A percentile compares a stretch with the other conserved stretches of the same genome.
Evolutionary conservation across 2,888 invertebrate genomes (phyloP).

Genomic region (Zhuqinia jingwanae): DNA sequence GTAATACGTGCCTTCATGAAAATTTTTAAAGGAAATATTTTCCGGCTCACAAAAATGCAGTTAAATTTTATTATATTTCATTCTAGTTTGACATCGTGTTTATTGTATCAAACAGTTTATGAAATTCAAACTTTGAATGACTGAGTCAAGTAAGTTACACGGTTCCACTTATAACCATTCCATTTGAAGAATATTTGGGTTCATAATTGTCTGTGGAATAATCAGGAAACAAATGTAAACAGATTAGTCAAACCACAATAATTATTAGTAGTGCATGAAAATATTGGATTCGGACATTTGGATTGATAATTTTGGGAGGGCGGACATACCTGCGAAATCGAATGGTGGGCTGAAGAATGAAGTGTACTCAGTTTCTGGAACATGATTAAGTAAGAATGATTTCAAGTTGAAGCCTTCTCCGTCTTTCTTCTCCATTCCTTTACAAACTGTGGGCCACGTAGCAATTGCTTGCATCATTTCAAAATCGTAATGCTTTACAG

Average conservation of each 20-base stretch:
- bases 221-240: background rate
- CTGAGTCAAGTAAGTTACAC: background rate
- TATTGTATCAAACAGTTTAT: too few relatives aligned
- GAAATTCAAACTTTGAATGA: too few relatives aligned
- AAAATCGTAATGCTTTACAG: background rate
- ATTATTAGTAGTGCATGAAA: too few relatives aligned
- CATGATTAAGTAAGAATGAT: constrained; percentile 28
- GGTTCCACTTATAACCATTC: constrained; percentile 56
- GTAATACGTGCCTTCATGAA: too few relatives aligned
- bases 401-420: constrained; percentile 37
- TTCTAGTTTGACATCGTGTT: too few relatives aligned
- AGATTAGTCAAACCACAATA: too few relatives aligned
- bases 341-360: constrained; percentile 55
- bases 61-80: too few relatives aligned
- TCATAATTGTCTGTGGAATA: constrained; percentile 30
- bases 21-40: too few relatives aligned
- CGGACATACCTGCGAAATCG: constrained; percentile 42
- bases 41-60: too few relatives aligned
- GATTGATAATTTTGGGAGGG: constrained; percentile 29
- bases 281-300: too few relatives aligned
- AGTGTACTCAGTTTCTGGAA: constrained; percentile 35
- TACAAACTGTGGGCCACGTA: constrained; percentile 39
- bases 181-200: constrained; percentile 39
- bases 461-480: background rate
- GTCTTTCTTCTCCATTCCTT: constrained; percentile 21